phyloP scores from a whole-genome alignment of 2,797 vertebrate genomes.

The Halcyon leucocephala region DNA sequence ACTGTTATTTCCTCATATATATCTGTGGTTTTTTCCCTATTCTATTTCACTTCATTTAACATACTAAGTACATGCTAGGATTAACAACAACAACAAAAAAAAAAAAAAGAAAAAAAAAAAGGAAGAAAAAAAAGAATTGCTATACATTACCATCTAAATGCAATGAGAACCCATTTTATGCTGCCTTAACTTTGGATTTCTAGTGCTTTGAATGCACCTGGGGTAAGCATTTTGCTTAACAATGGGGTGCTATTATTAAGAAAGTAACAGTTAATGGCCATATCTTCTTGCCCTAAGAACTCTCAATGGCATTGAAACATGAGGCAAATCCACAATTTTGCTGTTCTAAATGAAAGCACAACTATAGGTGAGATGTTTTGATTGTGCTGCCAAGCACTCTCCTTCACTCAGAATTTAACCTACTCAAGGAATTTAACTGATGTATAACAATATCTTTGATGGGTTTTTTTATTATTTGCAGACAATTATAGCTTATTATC shows the following conservation, averaged over 20 bases:
- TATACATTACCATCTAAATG: constrained; percentile 10
- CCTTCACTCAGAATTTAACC: neutral
- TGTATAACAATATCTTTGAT: neutral
- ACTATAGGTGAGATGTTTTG: constrained; percentile 24
- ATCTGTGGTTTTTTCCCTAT: neutral
- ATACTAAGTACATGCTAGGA: neutral
- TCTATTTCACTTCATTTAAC: constrained; percentile 22
- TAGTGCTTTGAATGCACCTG: constrained; percentile 31
- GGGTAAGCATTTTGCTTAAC: constrained; percentile 50
- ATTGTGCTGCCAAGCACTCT: neutral
- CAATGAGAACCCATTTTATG: constrained; percentile 41
- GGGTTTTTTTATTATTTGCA: neutral
- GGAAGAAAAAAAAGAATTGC: neutral
- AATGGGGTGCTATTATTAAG: constrained; percentile 55
- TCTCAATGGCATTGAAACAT: constrained; percentile 15
- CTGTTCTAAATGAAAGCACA: constrained; percentile 15
- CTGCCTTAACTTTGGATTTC: constrained; percentile 57
- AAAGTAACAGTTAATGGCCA: constrained; percentile 67
- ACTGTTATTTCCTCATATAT: neutral
- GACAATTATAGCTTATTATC: neutral
- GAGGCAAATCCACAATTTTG: constrained; percentile 39
- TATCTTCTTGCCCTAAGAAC: constrained; percentile 50
- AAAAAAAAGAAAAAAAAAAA: neutral
- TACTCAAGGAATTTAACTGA: neutral
- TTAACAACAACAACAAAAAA: neutral